A percentile compares a stretch with the other conserved stretches of the same genome.
phyloP scores from a whole-genome alignment of 2,797 vertebrate genomes.

The Sciurus carolinensis region DNA sequence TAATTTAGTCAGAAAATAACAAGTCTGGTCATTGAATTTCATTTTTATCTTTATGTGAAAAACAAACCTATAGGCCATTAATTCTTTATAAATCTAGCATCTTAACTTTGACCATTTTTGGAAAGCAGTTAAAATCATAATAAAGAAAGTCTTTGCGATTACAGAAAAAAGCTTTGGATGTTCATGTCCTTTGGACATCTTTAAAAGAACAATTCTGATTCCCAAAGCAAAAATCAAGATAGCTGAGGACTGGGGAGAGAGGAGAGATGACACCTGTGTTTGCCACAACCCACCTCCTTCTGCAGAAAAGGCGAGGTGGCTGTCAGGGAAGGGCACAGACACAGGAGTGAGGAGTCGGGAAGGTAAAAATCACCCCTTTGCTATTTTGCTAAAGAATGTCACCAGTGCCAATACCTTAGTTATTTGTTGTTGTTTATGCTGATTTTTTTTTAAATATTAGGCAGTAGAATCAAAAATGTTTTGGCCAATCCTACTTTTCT shows the following conservation, averaged over 20 bases:
- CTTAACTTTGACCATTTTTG: constrained; percentile 9
- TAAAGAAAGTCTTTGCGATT: background rate
- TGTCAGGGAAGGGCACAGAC: background rate
- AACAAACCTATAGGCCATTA: background rate
- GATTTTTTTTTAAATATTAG: background rate
- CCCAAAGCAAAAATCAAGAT: background rate
- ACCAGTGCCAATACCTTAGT: background rate
- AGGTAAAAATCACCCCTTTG: background rate
- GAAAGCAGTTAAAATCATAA: constrained; percentile 32
- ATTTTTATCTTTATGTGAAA: constrained; percentile 37
- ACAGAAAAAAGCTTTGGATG: background rate
- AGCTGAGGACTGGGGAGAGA: background rate
- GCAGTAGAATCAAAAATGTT: background rate
- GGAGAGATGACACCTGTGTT: fast-evolving
- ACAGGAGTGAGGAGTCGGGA: background rate
- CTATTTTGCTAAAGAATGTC: background rate
- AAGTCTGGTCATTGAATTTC: background rate
- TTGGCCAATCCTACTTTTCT: background rate
- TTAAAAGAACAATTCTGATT: background rate
- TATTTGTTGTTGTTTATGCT: background rate
- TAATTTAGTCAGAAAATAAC: constrained; percentile 49
- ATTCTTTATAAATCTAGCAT: background rate
- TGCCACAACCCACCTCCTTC: background rate
- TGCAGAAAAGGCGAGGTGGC: background rate
- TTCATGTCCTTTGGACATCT: background rate